Base-by-base conservation (phyloP, 2,797 vertebrate species). In the Galago senegalensis region DNA sequence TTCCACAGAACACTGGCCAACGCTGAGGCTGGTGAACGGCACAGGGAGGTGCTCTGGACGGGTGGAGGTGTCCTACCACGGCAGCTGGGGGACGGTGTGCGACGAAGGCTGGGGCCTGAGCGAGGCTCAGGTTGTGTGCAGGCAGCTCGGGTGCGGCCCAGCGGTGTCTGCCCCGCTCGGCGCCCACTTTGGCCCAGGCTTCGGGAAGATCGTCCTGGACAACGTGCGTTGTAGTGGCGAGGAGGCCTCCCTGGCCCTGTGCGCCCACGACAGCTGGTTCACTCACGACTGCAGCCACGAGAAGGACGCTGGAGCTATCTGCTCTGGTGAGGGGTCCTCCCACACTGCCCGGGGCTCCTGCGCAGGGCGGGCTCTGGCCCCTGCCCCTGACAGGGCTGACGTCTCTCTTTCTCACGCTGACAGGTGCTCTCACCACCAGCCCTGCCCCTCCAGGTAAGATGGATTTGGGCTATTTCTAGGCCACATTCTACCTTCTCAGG, bases 61-160 rank as follows among this genome's bases (percentile, higher is more conserved):
- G 4, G 98, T 99, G 95, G 99, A 99, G 98, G 97, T 99, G 43
- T 99, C 96, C 98, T 97, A 98, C 21, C 96, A 96, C 25, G 98
- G 97, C 4, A 95, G 31, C 31, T 99, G 99, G 99, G 99, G 99
- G 29, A 99, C 99, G 0, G 98, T 99, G 81, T 99, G 99, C 0
- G 99, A 99, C 13, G 99, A 99, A 0, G 98, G 99, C 69, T 99
- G 99, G 99, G 98, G 99, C 95, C 96, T 99, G 61, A 97, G 95
- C 0, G 99, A 99, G 12, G 99, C 98, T 10, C 80, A 80, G 0
- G 94, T 96, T 0, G 58, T 94, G 29, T 95, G 96, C 84, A 83
- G 95, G 58, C 94, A 97, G 84, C 96, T 97, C 0, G 46, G 60
- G 34, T 97, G 94, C 0, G 92, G 94, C 31, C 93, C 77, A 94